These are phyloP conservation scores for Acyrthosiphon pisum DNA, from an alignment of 1,140 invertebrate species.

Conservation along the genomic window DNA sequence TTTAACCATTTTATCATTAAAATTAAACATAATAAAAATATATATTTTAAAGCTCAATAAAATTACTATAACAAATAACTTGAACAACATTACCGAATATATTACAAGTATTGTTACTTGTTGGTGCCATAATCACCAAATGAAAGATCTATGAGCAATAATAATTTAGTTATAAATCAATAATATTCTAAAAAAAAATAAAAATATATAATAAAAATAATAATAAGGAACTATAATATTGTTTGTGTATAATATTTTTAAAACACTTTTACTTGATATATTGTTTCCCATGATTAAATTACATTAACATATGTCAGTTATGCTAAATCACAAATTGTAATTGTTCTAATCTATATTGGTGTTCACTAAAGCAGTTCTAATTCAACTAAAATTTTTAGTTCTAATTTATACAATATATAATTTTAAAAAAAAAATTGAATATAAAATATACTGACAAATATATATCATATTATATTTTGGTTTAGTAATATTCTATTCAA, in stretches of 20 bases:
- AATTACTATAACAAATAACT: slow-evolving; percentile 29
- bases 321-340: background rate
- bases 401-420: background rate
- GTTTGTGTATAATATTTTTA: background rate
- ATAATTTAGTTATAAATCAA: background rate
- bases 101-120: slow-evolving; percentile 36
- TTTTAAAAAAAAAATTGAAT: background rate
- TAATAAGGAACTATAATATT: slow-evolving; percentile 35
- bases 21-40: slow-evolving; percentile 41
- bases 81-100: background rate
- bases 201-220: slow-evolving; percentile 25
- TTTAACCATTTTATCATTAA: background rate
- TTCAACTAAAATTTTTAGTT: background rate
- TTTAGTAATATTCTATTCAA: background rate
- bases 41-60: slow-evolving; percentile 27
- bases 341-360: background rate
- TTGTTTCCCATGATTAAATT: background rate
- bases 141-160: background rate
- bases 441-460: background rate
- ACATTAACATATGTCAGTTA: background rate
- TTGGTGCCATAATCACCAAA: background rate
- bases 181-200: slow-evolving; percentile 1
- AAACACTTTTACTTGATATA: background rate
- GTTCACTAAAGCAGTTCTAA: background rate
- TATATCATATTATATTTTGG: background rate